Evolutionary conservation across 2,888 invertebrate genomes (phyloP).

Genomic region (Amblyteles armatorius): DNA sequence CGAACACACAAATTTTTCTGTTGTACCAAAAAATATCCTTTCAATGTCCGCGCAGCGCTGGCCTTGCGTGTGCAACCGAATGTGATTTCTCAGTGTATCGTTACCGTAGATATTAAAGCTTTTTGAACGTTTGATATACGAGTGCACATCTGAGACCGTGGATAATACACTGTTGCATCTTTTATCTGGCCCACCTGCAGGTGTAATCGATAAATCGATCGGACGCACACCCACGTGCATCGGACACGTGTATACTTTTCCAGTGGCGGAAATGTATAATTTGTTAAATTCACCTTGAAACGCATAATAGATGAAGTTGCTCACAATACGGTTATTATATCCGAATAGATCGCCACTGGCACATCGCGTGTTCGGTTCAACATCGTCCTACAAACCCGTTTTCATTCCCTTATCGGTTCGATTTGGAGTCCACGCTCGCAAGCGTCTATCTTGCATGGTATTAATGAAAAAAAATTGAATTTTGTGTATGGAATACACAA

Average conservation of each 20-base stretch:
- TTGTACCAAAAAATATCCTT: not conserved
- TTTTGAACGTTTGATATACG: not conserved
- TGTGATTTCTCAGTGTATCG: not conserved
- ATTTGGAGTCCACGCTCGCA: conserved; percentile 8
- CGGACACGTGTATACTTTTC: conserved; percentile 34
- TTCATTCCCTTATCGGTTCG: conserved; percentile 34
- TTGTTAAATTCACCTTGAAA: conserved; percentile 58
- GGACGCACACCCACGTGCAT: conserved; percentile 43
- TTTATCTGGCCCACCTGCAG: conserved; percentile 71
- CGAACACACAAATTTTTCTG: not conserved
- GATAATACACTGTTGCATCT: conserved; percentile 67
- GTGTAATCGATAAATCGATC: conserved; percentile 73
- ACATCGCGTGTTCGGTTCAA: not conserved
- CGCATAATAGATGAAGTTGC: conserved; percentile 51
- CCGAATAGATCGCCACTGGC: conserved; percentile 12
- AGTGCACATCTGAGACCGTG: conserved; percentile 6
- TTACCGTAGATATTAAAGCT: not conserved
- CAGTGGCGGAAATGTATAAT: conserved; percentile 49
- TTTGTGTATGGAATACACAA: conserved; percentile 16
- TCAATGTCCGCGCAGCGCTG: too few relatives aligned
- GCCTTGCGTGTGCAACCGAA: not conserved
- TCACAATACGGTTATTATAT: conserved; percentile 21
- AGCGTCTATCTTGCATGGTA: not conserved
- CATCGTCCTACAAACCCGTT: conserved; percentile 15
- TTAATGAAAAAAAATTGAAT: not conserved